These are phyloP conservation scores for Adrianichthys oophorus DNA, from an alignment of 2,797 vertebrate genomes.

Conservation along the genomic window DNA sequence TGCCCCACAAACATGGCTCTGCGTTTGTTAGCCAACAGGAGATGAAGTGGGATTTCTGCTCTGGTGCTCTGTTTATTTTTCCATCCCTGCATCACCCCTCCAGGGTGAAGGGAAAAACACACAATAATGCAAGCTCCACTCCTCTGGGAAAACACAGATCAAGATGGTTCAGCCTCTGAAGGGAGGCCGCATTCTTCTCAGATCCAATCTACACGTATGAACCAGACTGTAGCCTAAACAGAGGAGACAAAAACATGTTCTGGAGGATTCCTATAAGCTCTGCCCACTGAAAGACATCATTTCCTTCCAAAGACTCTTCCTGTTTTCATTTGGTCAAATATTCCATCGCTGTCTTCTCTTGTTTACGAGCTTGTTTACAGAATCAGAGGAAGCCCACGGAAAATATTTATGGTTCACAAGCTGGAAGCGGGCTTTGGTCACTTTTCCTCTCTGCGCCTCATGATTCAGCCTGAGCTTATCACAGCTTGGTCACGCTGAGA, in stretches of 20 bases:
- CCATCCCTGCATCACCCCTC: conserved; percentile 33
- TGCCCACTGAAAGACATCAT: conserved; percentile 26
- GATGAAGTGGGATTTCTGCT: conserved; percentile 18
- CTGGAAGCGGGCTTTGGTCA: conserved; percentile 59
- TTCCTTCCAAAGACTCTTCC: conserved; percentile 45
- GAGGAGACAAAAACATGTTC: conserved; percentile 9
- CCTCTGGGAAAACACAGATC: conserved; percentile 9
- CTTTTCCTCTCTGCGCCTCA: conserved; percentile 65
- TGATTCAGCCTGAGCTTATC: conserved; percentile 30
- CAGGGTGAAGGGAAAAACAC: conserved; percentile 30
- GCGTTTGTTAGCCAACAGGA: conserved; percentile 36
- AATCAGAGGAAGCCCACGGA: conserved; percentile 32
- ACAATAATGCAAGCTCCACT: conserved; percentile 30
- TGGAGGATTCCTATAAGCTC: not conserved
- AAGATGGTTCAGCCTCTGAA: not conserved
- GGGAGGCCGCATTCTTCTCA: conserved; percentile 2
- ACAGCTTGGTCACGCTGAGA: conserved; percentile 31
- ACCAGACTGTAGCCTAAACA: not conserved
- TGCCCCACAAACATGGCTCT: not conserved
- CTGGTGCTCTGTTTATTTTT: conserved; percentile 59
- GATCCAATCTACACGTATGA: not conserved
- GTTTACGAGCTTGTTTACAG: conserved; percentile 57
- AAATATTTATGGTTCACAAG: conserved; percentile 51
- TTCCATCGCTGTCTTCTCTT: conserved; percentile 22
- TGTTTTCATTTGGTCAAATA: conserved; percentile 33